Conservation (phyloP, 2,888 invertebrate genomes). For the Caradrina clavipalpis region DNA sequence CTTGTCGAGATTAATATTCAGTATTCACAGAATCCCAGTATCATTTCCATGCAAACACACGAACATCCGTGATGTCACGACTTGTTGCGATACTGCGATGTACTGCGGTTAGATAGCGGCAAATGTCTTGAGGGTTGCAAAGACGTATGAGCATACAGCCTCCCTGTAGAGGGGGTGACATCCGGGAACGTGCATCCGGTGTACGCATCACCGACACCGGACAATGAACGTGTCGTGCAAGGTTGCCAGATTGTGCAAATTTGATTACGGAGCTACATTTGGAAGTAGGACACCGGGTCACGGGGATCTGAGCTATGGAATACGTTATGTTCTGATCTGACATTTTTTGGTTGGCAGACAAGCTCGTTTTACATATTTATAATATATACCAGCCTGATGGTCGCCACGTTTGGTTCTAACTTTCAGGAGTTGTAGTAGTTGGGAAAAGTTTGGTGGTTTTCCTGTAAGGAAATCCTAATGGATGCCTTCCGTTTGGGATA, state of each 20-base stretch:
- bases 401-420: no score
- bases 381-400: neutral
- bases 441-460: no score
- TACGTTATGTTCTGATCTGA: constrained; percentile 37
- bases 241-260: constrained; percentile 64
- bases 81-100: constrained; percentile 57
- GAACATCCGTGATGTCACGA: constrained; percentile 54
- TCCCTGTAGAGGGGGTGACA: constrained; percentile 49
- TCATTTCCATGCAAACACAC: constrained; percentile 44
- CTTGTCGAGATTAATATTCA: constrained; percentile 28
- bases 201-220: constrained; percentile 62
- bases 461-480: no score
- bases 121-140: constrained; percentile 64
- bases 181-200: constrained; percentile 66
- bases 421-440: no score
- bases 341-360: constrained; percentile 18
- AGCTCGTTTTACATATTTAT: neutral
- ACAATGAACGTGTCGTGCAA: constrained; percentile 61
- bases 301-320: constrained; percentile 28
- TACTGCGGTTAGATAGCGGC: constrained; percentile 54
- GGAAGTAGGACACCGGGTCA: constrained; percentile 54
- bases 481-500: no score
- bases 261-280: constrained; percentile 61
- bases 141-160: constrained; percentile 51
- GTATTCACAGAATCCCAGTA: constrained; percentile 44